Evolutionary conservation across 2,797 vertebrate species (phyloP), one percentile per base, ranked within the genome.

Genomic region (Pygocentrus nattereri): DNA sequence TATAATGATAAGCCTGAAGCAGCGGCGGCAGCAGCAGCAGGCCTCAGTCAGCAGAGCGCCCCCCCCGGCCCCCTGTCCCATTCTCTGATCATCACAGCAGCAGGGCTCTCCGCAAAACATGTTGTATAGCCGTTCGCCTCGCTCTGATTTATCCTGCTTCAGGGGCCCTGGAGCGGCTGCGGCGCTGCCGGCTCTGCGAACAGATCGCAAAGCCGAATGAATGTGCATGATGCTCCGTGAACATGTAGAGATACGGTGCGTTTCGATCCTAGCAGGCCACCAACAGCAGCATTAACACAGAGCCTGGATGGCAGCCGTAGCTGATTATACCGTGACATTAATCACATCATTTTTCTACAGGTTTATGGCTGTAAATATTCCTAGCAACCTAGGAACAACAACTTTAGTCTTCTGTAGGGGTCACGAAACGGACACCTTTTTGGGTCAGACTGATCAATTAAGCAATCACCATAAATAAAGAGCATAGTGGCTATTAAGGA

Each of bases 21-120:
- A 38, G 62, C 62, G 7, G 31, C 59, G 1, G 82, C 86, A 21
- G 61, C 61, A 62, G 61, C 62, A 65, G 31, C 61, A 3, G 78
- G 50, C 69, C 69, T 78, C 61, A 78, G 78, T 58, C 83, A 56
- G 69, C 73, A 13, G 61, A 54, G 67, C 69, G 54, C 49, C 75
- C 61, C 72, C 68, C 82, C 56, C 69, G 25, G 47, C 4, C 56
- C 71, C n/a, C n/a, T n/a, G 62, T 67, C 80, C 76, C 19, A 31
- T 34, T 83, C 78, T 87, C 83, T 83, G 83, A 86, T 84, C 75
- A 74, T 79, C n/a, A 47, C 74, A 85, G 74, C 83, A 54, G 79
- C 61, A 76, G 71, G 78, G 52, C 61, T 67, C 30, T 62, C 7
- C 31, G 54, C 73, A 61, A 84, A 82, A 82, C 83, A 84, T 82